Evolutionary conservation across 2,888 invertebrate species (phyloP).

Genomic region (Phalera bucephala): DNA sequence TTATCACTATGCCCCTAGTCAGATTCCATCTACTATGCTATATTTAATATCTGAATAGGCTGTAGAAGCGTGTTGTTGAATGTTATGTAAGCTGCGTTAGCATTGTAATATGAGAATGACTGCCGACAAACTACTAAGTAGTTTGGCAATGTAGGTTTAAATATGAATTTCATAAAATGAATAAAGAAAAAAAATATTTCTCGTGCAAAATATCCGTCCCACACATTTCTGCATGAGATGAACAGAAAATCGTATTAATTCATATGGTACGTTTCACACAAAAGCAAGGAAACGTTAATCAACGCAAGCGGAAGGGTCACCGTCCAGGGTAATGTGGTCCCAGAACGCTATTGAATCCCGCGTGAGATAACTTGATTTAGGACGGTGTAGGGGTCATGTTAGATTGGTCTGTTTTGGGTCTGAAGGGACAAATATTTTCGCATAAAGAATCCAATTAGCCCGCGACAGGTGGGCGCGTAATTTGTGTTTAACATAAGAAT

Average conservation of each 20-base stretch:
- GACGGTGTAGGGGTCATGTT: slow-evolving; percentile 33
- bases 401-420: slow-evolving; percentile 36
- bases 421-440: slow-evolving; percentile 58
- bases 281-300: slow-evolving; percentile 59
- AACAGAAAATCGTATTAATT: slow-evolving; percentile 46
- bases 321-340: slow-evolving; percentile 41
- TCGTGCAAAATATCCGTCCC: slow-evolving; percentile 19
- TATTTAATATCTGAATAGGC: no score
- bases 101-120: no score
- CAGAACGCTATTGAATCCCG: slow-evolving; percentile 22
- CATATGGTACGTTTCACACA: slow-evolving; percentile 48
- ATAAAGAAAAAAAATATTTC: no score
- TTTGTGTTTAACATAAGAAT: slow-evolving; percentile 48
- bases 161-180: no score
- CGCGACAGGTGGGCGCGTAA: slow-evolving; percentile 56
- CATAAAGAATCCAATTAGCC: slow-evolving; percentile 73
- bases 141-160: no score
- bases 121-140: no score
- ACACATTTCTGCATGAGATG: slow-evolving; percentile 17
- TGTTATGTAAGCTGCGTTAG: no score
- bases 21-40: no score
- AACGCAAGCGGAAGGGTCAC: slow-evolving; percentile 61
- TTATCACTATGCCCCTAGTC: no score
- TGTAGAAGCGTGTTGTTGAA: no score
- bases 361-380: slow-evolving; percentile 19